A percentile compares a stretch with the other conserved stretches of the same genome.
These are phyloP conservation scores for Phenganax subtilis DNA, from an alignment of 92 coral and sea anemone species.

Conservation along the genomic window DNA sequence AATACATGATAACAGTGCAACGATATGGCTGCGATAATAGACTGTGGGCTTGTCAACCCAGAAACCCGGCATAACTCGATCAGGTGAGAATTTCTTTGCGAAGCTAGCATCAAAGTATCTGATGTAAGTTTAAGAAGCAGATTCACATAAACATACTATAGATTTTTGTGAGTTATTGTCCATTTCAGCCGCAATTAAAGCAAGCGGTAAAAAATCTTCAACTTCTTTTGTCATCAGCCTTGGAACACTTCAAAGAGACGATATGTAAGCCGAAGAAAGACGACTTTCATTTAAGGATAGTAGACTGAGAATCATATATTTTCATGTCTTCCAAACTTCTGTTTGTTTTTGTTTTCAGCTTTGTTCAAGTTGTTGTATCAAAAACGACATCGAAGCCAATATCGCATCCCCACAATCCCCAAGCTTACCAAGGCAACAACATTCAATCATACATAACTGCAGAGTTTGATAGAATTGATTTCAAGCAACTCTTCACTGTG, in stretches of 20 bases:
- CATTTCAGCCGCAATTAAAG: conserved; percentile 11
- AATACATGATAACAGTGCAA: not conserved
- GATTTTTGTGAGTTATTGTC: not conserved
- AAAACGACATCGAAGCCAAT: not conserved
- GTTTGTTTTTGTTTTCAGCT: not conserved
- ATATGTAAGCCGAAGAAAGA: not conserved
- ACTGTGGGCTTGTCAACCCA: not conserved
- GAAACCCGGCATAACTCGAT: conserved; percentile 4
- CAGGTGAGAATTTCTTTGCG: not conserved
- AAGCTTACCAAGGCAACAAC: not conserved
- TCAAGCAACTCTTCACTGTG: conserved; percentile 5
- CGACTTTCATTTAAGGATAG: not conserved
- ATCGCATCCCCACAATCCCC: not conserved
- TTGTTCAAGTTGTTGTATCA: not conserved
- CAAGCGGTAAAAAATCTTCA: not conserved
- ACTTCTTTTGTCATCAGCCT: not conserved
- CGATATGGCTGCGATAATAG: not conserved
- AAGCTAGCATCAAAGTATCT: not conserved
- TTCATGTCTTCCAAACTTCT: not conserved
- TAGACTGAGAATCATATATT: not conserved
- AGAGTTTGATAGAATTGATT: conserved; percentile 6
- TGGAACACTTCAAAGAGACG: conserved; percentile 15
- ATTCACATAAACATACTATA: not conserved
- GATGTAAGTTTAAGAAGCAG: no score
- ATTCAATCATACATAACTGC: not conserved